Base-by-base conservation (phyloP, 2,888 invertebrate genomes). In the Diarsia mendica region DNA sequence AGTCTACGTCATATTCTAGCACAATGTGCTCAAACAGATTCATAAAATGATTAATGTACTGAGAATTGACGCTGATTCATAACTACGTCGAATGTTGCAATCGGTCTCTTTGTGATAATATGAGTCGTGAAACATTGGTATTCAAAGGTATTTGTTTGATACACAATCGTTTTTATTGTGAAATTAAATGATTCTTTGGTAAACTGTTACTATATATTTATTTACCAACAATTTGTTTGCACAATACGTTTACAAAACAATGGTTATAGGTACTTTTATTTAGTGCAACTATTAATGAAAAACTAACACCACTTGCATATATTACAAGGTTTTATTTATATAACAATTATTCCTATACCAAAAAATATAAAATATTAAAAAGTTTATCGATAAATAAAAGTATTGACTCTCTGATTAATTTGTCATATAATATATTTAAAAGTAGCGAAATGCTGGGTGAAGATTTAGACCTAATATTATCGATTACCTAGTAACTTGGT, bases 11-110 rank as follows among this genome's bases (percentile, higher is more conserved):
- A 81, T 53, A 28, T 9, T 51, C 63, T 33, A 60, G n/a, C 53
- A 67, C 44, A 64, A 48, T 71, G 58, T 65, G 33, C 51, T 71
- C 63, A 70, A 46, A 67, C 49, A 66, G 23, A 44, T 23, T 28
- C 53, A 15, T 55, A 72, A n/a, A 61, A 63, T 73, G 53, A 82
- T 75, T 71, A 82, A 33, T 73, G 39, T 82, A 51, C 71, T 10
- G 44, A 63, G 77, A 85, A 82, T 49, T 51, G 44, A 9, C 15
- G 46, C 18, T 82, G 77, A 82, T 13, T 77, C 77, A 84, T 70
- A 61, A 51, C 23, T 58, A 61, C 48, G 51, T 28, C 11, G 5
- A 53, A 71, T 83, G 51, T 67, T 58, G 83, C 49, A 70, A 63
- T 77, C 33, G 23, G 8, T 44, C 60, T 77, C 48, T 61, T 60